A percentile compares a stretch with the other conserved stretches of the same genome.
Evolutionary conservation across 2,113 vertebrate genomes (phyloP).

Genomic region (Lanius ludovicianus): DNA sequence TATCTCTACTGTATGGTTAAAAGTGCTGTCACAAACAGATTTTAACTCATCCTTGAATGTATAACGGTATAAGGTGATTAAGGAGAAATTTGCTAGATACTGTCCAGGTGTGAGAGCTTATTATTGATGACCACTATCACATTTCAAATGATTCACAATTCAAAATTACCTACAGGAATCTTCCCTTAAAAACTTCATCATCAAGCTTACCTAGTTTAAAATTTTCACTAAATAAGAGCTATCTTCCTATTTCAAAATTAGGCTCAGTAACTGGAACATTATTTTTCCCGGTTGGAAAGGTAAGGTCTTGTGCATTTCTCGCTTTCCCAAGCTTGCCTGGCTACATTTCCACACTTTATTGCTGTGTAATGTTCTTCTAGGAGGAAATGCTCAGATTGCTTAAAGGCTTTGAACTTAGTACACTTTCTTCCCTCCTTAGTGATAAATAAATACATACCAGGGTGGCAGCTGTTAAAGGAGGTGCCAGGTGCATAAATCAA

Average conservation of each 20-base stretch:
- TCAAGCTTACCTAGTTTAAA: background rate
- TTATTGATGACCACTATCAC: background rate
- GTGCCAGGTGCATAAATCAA: constrained; percentile 55
- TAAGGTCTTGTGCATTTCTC: background rate
- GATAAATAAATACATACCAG: constrained; percentile 38
- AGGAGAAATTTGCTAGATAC: background rate
- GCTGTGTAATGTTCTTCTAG: background rate
- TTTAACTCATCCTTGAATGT: background rate
- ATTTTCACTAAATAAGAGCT: background rate
- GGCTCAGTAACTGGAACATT: background rate
- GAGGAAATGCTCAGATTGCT: constrained; percentile 4
- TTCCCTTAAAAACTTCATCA: background rate
- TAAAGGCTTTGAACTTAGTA: constrained; percentile 15
- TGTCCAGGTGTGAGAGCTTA: background rate
- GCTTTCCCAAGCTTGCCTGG: background rate
- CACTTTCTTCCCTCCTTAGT: background rate
- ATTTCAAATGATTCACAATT: background rate
- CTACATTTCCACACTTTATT: background rate
- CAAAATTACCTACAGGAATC: background rate
- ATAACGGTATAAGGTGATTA: background rate
- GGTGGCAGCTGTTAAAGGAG: constrained; percentile 49
- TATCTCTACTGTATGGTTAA: background rate
- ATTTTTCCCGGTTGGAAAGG: background rate
- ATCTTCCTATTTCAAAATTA: background rate
- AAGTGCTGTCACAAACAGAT: background rate